Evolutionary conservation across 2,113 vertebrate genomes (phyloP).

Genomic region (Osmerus eperlanus): DNA sequence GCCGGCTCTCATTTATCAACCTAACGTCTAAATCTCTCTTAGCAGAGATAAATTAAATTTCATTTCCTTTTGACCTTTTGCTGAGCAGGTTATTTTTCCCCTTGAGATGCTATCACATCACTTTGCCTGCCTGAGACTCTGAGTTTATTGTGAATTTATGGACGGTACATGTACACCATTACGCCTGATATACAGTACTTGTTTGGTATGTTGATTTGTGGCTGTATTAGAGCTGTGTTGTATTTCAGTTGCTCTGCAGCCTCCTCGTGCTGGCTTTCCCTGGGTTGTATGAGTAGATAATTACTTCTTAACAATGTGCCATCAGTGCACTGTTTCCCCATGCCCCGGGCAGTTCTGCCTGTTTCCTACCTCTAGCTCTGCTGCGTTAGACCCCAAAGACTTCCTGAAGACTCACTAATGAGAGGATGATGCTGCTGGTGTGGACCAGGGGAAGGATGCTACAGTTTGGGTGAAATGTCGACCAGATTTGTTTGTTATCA

Average conservation of each 20-base stretch:
- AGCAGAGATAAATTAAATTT: constrained; percentile 64
- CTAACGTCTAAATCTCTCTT: constrained; percentile 64
- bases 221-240: constrained; percentile 6
- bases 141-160: background rate
- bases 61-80: constrained; percentile 58
- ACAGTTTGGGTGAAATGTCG: background rate
- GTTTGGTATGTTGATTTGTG: background rate
- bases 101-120: constrained; percentile 4
- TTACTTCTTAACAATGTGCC: constrained; percentile 52
- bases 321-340: constrained; percentile 27
- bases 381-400: constrained; percentile 44
- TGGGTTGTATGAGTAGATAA: constrained; percentile 48
- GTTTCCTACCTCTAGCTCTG: constrained; percentile 41
- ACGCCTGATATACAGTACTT: background rate
- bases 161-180: constrained; percentile 1
- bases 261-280: constrained; percentile 16
- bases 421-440: constrained; percentile 33
- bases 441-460: constrained; percentile 22
- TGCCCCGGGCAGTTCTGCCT: constrained; percentile 41
- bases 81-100: constrained; percentile 9
- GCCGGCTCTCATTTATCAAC: constrained; percentile 59
- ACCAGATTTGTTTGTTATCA: constrained; percentile 12
- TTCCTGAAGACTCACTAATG: constrained; percentile 48
- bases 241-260: constrained; percentile 21
- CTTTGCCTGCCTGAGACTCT: constrained; percentile 6